Conservation (phyloP, 2,888 invertebrate species). For the Alviniconcha strummeri region DNA sequence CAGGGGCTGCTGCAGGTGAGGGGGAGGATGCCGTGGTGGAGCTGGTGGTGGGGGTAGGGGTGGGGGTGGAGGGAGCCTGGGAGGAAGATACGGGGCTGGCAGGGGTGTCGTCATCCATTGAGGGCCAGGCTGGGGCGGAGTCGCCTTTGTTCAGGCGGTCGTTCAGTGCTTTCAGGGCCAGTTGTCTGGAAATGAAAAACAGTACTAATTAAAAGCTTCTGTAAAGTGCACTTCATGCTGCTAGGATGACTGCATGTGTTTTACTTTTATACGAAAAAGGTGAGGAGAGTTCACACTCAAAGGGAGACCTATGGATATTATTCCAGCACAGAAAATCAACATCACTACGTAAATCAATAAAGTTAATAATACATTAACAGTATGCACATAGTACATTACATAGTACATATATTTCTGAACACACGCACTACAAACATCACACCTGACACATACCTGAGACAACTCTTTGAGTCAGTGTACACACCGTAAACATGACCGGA, state of each 20-base stretch:
- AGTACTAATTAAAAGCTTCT: too few species aligned
- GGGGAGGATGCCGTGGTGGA: not conserved
- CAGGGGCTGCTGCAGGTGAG: not conserved
- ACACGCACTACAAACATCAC: not conserved
- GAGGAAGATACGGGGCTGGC: conserved; percentile 32
- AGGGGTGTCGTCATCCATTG: conserved; percentile 64
- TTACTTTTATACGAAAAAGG: too few species aligned
- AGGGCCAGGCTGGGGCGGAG: conserved; percentile 64
- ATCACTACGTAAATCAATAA: not conserved
- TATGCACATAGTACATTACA: not conserved
- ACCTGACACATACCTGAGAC: not conserved
- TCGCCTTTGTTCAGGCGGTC: conserved; percentile 81
- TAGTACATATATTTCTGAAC: not conserved
- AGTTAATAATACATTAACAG: not conserved
- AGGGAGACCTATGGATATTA: too few species aligned
- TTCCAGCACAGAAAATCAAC: too few species aligned
- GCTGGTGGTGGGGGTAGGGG: not conserved
- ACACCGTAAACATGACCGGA: too few species aligned
- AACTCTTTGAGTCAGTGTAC: too few species aligned
- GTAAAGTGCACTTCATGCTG: too few species aligned
- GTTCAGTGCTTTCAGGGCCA: conserved; percentile 94
- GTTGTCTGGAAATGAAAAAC: conserved; percentile 82
- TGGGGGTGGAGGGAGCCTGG: not conserved
- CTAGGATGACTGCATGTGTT: too few species aligned
- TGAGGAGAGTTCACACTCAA: too few species aligned